Conservation (phyloP, 2,888 invertebrate genomes). For the Tyria jacobaeae region DNA sequence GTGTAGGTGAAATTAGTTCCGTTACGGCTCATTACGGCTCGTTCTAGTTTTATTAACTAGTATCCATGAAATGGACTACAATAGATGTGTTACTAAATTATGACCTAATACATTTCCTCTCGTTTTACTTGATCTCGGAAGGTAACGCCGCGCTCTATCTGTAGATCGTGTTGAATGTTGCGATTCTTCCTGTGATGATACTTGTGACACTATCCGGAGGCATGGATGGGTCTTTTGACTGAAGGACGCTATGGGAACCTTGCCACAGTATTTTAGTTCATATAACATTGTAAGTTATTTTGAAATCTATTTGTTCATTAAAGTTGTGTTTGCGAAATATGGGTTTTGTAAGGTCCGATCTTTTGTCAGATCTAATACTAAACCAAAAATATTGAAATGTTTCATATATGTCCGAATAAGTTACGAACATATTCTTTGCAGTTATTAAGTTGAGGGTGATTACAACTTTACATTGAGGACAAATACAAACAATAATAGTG, state of each 20-base stretch:
- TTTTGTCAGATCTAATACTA: conserved; percentile 19
- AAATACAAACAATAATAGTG: conserved; percentile 17
- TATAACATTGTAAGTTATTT: conserved; percentile 39
- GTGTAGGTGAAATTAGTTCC: conserved; percentile 53
- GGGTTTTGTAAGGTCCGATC: conserved; percentile 6
- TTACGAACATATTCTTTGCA: conserved; percentile 8
- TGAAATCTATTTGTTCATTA: not conserved
- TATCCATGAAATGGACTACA: conserved; percentile 76
- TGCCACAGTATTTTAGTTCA: conserved; percentile 57
- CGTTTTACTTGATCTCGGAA: conserved; percentile 57
- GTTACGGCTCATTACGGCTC: conserved; percentile 54
- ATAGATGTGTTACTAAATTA: conserved; percentile 69
- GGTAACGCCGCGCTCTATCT: conserved; percentile 36
- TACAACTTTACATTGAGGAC: conserved; percentile 2
- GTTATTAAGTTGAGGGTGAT: conserved; percentile 17
- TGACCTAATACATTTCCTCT: conserved; percentile 50
- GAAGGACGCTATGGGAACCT: conserved; percentile 50
- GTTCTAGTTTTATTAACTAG: conserved; percentile 59
- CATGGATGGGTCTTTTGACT: conserved; percentile 35
- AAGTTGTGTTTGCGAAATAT: conserved; percentile 5
- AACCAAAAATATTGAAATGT: conserved; percentile 28
- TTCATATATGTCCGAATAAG: conserved; percentile 11
- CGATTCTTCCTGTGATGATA: conserved; percentile 46
- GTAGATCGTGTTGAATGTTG: conserved; percentile 24
- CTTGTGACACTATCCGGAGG: conserved; percentile 38